Evolutionary conservation across 2,797 vertebrate species (phyloP), one percentile per base, ranked within the genome.

Genomic region (Chaenodraco wilsoni): DNA sequence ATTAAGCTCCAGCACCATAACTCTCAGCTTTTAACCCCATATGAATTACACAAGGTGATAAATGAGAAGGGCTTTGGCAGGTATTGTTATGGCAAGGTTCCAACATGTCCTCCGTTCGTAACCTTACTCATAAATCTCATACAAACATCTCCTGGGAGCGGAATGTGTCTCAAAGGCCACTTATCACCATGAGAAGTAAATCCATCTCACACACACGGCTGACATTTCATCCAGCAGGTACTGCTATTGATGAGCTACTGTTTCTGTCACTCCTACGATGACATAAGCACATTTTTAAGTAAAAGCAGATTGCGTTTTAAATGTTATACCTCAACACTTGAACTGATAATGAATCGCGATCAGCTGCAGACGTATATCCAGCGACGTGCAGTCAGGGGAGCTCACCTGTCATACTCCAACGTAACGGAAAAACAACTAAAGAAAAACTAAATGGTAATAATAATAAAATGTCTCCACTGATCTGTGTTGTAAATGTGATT

Each of bases 81-180:
- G 63, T 69, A 37, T 5, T n/a, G 54, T 23, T 17, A 3, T 64
- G 72, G 63, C 45, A 31, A 33, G 17, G 14, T n/a, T 72, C 65
- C 72, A 81, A 57, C 37, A 10, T 3, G 31, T 41, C 14, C 58
- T 58, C 56, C 27, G 58, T 45, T 76, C 31, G 52, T 63, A 73
- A 54, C 13, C 59, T 43, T 14, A 52, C 21, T 19, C 54, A 73
- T 83, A 58, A 77, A 85, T 77, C 73, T 55, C 15, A 27, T 10
- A 13, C 48, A 68, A 78, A 71, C 19, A 23, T 57, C 51, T 54
- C 43, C 21, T 9, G 46, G n/a, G 63, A 65, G 37, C 51, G 31
- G 5, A 46, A 3, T 44, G 5, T 6, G 43, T 66, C 72, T 55
- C 75, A 44, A 23, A 31, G 55, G 63, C 40, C 59, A 69, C 59